Evolutionary conservation across 2,797 vertebrate species (phyloP).

Genomic region (Callimico goeldii): DNA sequence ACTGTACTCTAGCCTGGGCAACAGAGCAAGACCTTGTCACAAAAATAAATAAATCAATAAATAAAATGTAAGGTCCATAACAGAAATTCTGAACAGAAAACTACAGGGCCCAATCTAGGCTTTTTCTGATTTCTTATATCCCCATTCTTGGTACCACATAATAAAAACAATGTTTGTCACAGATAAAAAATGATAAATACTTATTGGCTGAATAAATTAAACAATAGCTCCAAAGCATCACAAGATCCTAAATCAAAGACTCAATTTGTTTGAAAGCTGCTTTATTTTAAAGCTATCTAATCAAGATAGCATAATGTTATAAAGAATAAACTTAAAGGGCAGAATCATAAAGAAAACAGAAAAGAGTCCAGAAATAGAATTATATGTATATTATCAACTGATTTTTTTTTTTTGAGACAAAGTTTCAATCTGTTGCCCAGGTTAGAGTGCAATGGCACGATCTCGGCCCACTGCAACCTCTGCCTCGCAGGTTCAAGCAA

Average conservation of each 20-base stretch:
- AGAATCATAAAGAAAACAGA: conserved; percentile 9
- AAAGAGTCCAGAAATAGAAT: background rate
- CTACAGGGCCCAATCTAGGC: background rate
- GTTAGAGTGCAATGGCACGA: background rate
- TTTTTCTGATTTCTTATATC: conserved; percentile 39
- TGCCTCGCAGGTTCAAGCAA: background rate
- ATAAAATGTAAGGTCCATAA: background rate
- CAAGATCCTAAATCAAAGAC: background rate
- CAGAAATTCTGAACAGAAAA: conserved; percentile 43
- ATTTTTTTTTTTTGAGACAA: background rate
- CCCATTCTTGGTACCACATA: background rate
- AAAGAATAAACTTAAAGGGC: background rate
- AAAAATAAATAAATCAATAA: too few species aligned
- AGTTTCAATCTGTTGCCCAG: background rate
- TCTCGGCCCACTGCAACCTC: background rate
- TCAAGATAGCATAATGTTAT: background rate
- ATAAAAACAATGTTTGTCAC: conserved; percentile 11
- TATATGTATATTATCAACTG: background rate
- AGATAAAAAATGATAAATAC: conserved; percentile 31
- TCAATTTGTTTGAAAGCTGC: background rate
- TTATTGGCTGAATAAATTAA: conserved; percentile 32
- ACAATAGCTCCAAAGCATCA: conserved; percentile 1
- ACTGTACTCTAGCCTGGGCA: too few species aligned
- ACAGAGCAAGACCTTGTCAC: too few species aligned
- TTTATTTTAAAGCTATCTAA: conserved; percentile 11